A percentile compares a stretch with the other conserved stretches of the same genome.
phyloP scores from a whole-genome alignment of 1,140 invertebrate genomes.

The Lamellibrachia luymesi region DNA sequence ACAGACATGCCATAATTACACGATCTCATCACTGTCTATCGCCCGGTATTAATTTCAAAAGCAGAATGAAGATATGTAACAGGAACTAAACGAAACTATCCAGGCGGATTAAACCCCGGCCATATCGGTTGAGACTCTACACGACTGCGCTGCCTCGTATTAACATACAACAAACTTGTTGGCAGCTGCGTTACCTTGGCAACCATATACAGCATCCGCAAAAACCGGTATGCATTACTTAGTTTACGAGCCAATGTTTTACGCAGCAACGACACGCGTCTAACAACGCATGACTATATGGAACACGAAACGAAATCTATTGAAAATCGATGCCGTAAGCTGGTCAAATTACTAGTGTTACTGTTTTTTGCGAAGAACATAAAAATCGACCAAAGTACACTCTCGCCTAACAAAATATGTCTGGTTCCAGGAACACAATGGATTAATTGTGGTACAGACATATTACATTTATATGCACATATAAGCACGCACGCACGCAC shows the following conservation, averaged over 20 bases:
- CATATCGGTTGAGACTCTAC: neutral
- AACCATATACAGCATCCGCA: neutral
- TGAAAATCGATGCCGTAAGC: neutral
- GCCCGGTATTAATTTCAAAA: no score
- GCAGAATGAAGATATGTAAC: neutral
- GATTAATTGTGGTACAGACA: slow-evolving; percentile 16
- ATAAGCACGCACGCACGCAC: slow-evolving; percentile 30
- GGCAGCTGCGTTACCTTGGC: neutral
- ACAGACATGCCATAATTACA: no score
- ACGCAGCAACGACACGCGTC: neutral
- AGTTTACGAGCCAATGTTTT: neutral
- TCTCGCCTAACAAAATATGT: no score
- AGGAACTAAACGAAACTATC: neutral
- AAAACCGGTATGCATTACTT: neutral
- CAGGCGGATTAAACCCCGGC: no score
- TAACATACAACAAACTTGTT: neutral
- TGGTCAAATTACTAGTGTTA: neutral
- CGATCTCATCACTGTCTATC: no score
- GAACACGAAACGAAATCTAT: neutral
- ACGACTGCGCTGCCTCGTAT: neutral
- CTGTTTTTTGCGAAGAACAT: neutral
- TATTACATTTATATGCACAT: slow-evolving; percentile 27
- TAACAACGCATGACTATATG: neutral
- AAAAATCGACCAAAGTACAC: neutral
- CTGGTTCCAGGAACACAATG: neutral